phyloP scores from a whole-genome alignment of 23 tunicate genomes.

The Clavelina lepadiformis region DNA sequence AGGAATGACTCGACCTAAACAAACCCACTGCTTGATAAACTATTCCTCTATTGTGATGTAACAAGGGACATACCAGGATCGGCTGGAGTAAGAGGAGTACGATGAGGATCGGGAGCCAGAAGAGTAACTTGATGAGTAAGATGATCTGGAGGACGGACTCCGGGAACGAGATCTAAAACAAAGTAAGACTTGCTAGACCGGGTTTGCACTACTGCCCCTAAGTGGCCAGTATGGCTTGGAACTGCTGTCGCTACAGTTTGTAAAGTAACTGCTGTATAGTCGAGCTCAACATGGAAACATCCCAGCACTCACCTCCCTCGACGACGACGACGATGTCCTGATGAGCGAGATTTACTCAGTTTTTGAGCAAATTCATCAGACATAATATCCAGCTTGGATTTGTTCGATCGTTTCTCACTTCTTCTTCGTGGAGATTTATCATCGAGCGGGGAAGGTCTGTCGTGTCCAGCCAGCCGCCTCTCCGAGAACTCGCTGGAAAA shows the following conservation, averaged over 20 bases:
- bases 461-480: neutral
- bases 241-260: no score
- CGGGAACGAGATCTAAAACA: constrained; percentile 29
- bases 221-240: no score
- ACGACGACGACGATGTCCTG: constrained; percentile 8
- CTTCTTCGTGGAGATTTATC: constrained; percentile 36
- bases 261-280: no score
- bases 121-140: constrained; percentile 46
- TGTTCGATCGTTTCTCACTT: constrained; percentile 22
- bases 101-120: constrained; percentile 30
- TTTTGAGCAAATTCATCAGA: constrained; percentile 79
- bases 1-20: constrained; percentile 44
- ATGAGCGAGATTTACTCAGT: constrained; percentile 11
- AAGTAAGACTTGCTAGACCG: no score
- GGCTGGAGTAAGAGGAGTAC: constrained; percentile 25
- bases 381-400: constrained; percentile 71
- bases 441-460: neutral
- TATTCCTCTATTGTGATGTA: neutral
- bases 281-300: no score
- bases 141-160: constrained; percentile 38
- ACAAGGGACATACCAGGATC: constrained; percentile 38
- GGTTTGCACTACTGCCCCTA: no score
- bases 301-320: neutral
- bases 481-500: constrained; percentile 5
- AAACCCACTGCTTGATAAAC: neutral